Evolutionary conservation across 2,797 vertebrate species (phyloP), one percentile per base, ranked within the genome.

Genomic region (Sciurus vulgaris): DNA sequence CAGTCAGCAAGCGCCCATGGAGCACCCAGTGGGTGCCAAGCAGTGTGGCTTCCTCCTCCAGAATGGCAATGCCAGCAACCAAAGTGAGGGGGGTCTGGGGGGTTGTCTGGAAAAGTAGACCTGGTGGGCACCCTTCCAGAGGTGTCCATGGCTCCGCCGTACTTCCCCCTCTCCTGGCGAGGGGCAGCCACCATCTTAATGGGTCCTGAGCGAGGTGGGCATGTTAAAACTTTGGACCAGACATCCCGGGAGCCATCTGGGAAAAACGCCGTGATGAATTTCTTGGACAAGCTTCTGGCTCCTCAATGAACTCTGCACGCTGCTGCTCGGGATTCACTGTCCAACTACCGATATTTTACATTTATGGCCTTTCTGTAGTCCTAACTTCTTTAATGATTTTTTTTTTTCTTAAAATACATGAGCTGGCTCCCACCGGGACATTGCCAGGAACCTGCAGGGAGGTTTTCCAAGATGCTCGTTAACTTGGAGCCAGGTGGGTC

Each of bases 341-440:
- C 95, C 85, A 97, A 96, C 97, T 86, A 97, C 97, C 96, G 28
- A 92, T 98, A 97, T 98, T 98, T 92, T 95, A 98, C 98, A 94
- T 97, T 98, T 98, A 98, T 35, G 65, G 97, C 98, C 96, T 97
- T 97, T 96, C 92, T 61, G 56, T 70, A 89, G 97, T 98, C 98
- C 98, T 96, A 97, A 97, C 94, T 98, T 98, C 97, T 97, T 96
- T 94, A 98, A 98, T 96, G 97, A 97, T 97, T 98, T 98, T 98
- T 96, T 96, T 98, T 97, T 44, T 33, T 18, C 96, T 96, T 93
- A 95, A 97, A 97, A 97, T 96, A 96, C 95, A 88, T 30, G 92
- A 93, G 82, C 91, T 97, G 96, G 96, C 97, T 97, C 86, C 93
- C 74, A 18, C 74, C 30, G 93, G 79, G 95, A 86, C 83, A 51